Percentiles rank a stretch among this genome's conserved stretches.
These are phyloP conservation scores for Pteromalus puparum DNA, from an alignment of 1,140 invertebrate species.

Conservation along the genomic window DNA sequence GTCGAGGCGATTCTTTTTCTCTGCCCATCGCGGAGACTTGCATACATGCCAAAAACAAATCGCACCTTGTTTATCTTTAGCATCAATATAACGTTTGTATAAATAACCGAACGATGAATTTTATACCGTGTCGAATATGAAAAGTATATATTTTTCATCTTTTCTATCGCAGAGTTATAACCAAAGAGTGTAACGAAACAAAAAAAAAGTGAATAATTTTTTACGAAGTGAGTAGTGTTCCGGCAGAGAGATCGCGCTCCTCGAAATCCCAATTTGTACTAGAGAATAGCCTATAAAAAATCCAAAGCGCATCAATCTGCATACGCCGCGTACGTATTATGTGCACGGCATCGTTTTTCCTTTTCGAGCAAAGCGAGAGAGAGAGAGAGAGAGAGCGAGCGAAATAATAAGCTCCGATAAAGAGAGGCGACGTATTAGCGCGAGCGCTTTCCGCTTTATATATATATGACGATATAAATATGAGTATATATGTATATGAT, in stretches of 20 bases:
- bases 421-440: slow-evolving; percentile 9
- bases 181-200: slow-evolving; percentile 8
- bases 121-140: slow-evolving; percentile 13
- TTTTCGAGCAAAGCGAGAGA: slow-evolving; percentile 21
- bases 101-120: slow-evolving; percentile 32
- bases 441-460: slow-evolving; percentile 40
- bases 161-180: slow-evolving; percentile 58
- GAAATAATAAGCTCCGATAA: slow-evolving; percentile 28
- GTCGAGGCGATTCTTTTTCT: neutral
- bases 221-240: slow-evolving; percentile 34
- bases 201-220: slow-evolving; percentile 32
- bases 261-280: neutral
- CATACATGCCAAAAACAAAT: slow-evolving; percentile 43
- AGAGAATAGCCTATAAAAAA: too few species aligned
- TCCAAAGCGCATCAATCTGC: neutral
- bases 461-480: slow-evolving; percentile 35
- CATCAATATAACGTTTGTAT: slow-evolving; percentile 33
- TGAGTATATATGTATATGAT: slow-evolving; percentile 24
- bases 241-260: slow-evolving; percentile 8
- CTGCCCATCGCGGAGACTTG: neutral
- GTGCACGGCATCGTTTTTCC: neutral
- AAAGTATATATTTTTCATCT: slow-evolving; percentile 62
- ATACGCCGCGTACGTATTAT: slow-evolving; percentile 20
- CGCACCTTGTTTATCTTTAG: slow-evolving; percentile 43
- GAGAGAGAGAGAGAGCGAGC: slow-evolving; percentile 18